Evolutionary conservation across 2,888 invertebrate species (phyloP).

Genomic region (Xestia c-nigrum): DNA sequence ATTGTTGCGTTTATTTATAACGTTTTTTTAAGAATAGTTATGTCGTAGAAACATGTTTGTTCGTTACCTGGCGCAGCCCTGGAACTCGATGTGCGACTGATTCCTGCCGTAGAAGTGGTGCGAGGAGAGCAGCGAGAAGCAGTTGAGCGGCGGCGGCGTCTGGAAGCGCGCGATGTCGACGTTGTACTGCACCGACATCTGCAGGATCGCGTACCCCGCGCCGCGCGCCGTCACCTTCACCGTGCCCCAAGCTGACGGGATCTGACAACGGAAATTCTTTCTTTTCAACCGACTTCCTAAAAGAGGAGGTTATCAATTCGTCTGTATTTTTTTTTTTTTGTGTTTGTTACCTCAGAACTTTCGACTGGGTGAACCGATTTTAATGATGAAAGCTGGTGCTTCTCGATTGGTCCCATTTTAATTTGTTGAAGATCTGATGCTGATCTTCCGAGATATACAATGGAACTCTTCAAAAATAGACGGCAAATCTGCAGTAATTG

Average conservation of each 20-base stretch:
- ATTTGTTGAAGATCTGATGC: too few relatives aligned
- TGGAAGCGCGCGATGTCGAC: constrained; percentile 96
- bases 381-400: too few relatives aligned
- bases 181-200: constrained; percentile 98
- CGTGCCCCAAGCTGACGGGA: constrained; percentile 98
- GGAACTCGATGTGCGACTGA: constrained; percentile 97
- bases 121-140: constrained; percentile 95
- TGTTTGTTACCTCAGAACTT: too few relatives aligned
- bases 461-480: too few relatives aligned
- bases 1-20: too few relatives aligned
- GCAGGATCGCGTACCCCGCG: constrained; percentile 98
- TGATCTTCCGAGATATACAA: too few relatives aligned
- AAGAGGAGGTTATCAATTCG: too few relatives aligned
- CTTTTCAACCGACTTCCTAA: too few relatives aligned
- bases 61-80: constrained; percentile 92
- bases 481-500: too few relatives aligned
- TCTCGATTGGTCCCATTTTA: too few relatives aligned
- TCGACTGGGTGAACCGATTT: too few relatives aligned
- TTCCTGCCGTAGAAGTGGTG: constrained; percentile 96
- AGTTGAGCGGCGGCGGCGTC: constrained; percentile 94
- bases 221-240: constrained; percentile 98
- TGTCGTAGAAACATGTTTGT: neutral
- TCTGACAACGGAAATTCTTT: constrained; percentile 84
- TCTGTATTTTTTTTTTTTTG: too few relatives aligned
- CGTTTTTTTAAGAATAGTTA: neutral